Evolutionary conservation across 2,888 invertebrate genomes (phyloP), one percentile per base, ranked within the genome.

Genomic region (Oligia latruncula): DNA sequence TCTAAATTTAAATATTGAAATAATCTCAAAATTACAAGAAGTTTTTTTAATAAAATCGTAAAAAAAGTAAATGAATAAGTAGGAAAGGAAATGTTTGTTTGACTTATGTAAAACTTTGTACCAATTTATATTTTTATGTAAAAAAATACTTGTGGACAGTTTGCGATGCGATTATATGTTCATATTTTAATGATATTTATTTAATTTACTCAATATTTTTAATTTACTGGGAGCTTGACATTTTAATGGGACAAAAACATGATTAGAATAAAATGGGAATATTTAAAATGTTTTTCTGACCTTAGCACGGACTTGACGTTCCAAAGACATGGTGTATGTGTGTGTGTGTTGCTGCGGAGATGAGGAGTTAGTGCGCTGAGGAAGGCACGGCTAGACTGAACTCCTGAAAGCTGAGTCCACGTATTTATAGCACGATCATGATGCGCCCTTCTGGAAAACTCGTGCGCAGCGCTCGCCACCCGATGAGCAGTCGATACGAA

Each of bases 231-330:
- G 11, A 55, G 35, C 0, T 46, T 66, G 23, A 15, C 2, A 46
- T 43, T 49, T 40, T 11, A 73, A 52, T 29, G 49, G 11, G 6
- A 0, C 9, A 58, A 73, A 52, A 71, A 29, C 15, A 46, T 62
- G 1, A 43, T n/a, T 66, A 62, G 29, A 86, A 49, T 66, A 15
- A 62, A 82, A 77, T 77, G n/a, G 9, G 15, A 68, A 77, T 81
- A 80, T 80, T 73, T 23, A 71, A 70, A 66, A 76, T 64, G 29
- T 72, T 68, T 71, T 86, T 85, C 97, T 97, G 96, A 99, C 98
- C 98, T 99, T 99, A 95, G 98, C 98, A 95, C 98, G 98, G 97
- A 99, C 98, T 98, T 98, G 98, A 97, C 99, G 98, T 98, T 99
- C 98, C 96, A 99, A 98, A 98, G 99, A 98, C 99, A 99, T 99